Conservation (phyloP, 2,113 vertebrate genomes). For the Balaenoptera acutorostrata region DNA sequence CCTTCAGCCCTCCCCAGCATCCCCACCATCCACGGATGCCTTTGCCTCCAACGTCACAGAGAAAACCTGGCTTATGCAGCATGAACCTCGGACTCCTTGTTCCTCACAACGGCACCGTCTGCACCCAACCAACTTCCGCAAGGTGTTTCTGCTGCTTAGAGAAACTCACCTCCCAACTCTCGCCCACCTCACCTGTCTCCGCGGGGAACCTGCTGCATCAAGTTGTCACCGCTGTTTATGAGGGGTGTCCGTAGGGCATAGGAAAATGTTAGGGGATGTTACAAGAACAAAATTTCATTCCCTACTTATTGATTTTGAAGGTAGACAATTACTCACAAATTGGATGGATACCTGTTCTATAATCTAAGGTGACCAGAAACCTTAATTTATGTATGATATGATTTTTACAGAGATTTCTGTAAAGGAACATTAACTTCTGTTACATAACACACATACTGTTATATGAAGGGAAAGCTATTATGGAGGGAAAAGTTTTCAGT, state of each 20-base stretch:
- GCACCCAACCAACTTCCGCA: neutral
- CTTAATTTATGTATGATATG: neutral
- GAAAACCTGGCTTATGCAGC: neutral
- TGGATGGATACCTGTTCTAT: neutral
- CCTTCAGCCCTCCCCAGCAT: neutral
- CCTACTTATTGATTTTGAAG: neutral
- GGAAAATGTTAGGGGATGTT: neutral
- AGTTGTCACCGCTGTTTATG: no score
- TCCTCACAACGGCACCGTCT: neutral
- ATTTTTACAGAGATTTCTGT: neutral
- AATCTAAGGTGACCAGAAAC: neutral
- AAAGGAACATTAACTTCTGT: neutral
- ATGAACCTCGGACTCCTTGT: neutral
- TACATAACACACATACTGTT: neutral
- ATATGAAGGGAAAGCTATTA: neutral
- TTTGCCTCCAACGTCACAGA: neutral
- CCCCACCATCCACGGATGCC: neutral
- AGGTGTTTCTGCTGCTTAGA: neutral
- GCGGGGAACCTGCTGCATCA: fast-evolving
- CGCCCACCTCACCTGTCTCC: neutral
- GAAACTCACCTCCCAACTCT: neutral
- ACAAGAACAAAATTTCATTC: neutral
- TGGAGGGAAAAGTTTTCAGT: neutral
- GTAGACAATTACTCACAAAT: neutral
- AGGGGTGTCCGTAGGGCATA: neutral